These are phyloP conservation scores for Leptatherina wallacei DNA, from an alignment of 2,797 vertebrate species.

Conservation along the genomic window DNA sequence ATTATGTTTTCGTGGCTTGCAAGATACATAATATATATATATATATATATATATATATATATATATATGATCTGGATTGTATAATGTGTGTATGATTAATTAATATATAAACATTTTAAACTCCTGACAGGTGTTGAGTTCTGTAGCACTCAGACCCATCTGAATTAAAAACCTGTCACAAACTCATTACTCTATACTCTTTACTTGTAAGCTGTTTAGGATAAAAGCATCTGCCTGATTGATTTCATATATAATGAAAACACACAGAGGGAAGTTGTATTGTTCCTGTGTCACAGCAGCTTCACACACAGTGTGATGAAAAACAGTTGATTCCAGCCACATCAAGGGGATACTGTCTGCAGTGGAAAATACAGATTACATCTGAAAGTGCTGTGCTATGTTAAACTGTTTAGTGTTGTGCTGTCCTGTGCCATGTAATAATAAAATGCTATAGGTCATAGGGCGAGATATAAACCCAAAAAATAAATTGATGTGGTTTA, in stretches of 20 bases:
- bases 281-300: background rate
- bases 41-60: no score
- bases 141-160: background rate
- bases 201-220: background rate
- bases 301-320: background rate
- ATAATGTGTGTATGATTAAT: no score
- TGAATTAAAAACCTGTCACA: background rate
- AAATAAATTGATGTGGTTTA: background rate
- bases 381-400: background rate
- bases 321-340: background rate
- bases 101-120: no score
- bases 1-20: conserved; percentile 57
- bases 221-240: background rate
- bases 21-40: conserved; percentile 73
- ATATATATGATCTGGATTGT: no score
- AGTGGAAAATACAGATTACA: background rate
- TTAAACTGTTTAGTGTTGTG: background rate
- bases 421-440: background rate
- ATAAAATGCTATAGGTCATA: no score
- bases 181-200: background rate
- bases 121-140: no score
- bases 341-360: background rate
- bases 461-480: no score
- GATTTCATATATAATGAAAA: background rate
- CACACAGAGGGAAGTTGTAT: background rate